Evolutionary conservation across 1,140 invertebrate species (phyloP).

Genomic region (Drosophila kepulauana): DNA sequence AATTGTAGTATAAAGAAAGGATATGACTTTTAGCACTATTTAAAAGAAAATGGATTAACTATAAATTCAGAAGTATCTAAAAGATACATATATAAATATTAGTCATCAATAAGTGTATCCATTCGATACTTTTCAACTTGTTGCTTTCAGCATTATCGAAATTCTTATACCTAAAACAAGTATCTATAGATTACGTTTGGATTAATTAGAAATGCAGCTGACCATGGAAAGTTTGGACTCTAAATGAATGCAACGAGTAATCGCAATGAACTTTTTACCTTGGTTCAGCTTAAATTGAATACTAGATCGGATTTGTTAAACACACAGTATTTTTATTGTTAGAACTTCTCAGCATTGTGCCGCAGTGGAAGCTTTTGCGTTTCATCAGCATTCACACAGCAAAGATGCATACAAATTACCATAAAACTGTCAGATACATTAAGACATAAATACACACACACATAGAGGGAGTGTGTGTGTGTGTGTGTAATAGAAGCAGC

Average conservation of each 20-base stretch:
- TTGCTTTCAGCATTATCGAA: too few species aligned
- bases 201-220: not conserved
- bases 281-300: constrained; percentile 8
- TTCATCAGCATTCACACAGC: constrained; percentile 56
- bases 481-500: constrained; percentile 57
- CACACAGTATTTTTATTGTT: constrained; percentile 17
- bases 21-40: too few species aligned
- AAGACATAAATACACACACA: constrained; percentile 40
- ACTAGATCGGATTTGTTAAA: constrained; percentile 1
- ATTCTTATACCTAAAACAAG: too few species aligned
- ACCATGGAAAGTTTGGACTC: not conserved
- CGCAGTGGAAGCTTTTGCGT: constrained; percentile 35
- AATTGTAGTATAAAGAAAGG: too few species aligned
- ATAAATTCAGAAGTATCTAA: constrained; percentile 2
- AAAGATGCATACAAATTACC: constrained; percentile 77
- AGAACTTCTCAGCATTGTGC: constrained; percentile 48
- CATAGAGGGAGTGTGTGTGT: constrained; percentile 1
- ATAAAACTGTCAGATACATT: constrained; percentile 65
- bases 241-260: not conserved
- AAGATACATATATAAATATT: not conserved
- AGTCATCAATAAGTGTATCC: too few species aligned
- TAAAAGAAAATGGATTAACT: too few species aligned
- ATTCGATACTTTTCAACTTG: too few species aligned
- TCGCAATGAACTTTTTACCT: constrained; percentile 12
- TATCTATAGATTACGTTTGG: too few species aligned